phyloP scores from a whole-genome alignment of 2,888 invertebrate genomes.

The Steinernema carpocapsae region DNA sequence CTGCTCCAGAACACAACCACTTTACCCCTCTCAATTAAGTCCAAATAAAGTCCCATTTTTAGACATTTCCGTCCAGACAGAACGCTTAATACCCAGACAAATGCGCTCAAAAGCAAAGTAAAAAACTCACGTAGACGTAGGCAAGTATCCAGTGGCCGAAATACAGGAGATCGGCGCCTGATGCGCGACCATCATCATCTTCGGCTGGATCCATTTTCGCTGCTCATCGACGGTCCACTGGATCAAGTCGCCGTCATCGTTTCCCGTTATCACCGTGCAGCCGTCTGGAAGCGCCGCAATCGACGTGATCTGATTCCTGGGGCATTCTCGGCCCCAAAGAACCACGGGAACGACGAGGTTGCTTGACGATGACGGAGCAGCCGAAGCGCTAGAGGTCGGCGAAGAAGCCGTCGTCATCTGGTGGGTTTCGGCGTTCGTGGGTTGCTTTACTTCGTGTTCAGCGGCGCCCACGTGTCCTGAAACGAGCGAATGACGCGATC shows the following conservation, averaged over 20 bases:
- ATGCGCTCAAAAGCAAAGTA: constrained; percentile 75
- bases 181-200: constrained; percentile 90
- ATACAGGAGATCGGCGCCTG: constrained; percentile 84
- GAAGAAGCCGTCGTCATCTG: constrained; percentile 24
- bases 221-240: constrained; percentile 81
- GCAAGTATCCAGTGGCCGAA: constrained; percentile 78
- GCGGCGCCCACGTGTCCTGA: too few species aligned
- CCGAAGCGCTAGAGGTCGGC: constrained; percentile 25
- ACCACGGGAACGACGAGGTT: constrained; percentile 90
- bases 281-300: constrained; percentile 89
- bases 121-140: constrained; percentile 81
- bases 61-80: neutral
- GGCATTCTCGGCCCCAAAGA: constrained; percentile 93
- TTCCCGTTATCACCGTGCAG: constrained; percentile 82
- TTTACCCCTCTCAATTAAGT: too few species aligned
- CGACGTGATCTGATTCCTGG: constrained; percentile 93
- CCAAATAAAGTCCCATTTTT: too few species aligned
- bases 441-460: neutral
- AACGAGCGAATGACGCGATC: neutral
- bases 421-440: neutral
- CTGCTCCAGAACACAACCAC: too few species aligned
- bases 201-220: constrained; percentile 73
- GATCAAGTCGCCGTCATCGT: constrained; percentile 96
- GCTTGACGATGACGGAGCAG: constrained; percentile 20
- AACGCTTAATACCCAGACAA: neutral